A percentile compares a stretch with the other conserved stretches of the same genome.
Conservation (phyloP, 92 coral and sea anemone genomes). For the Desmophyllum pertusum region DNA sequence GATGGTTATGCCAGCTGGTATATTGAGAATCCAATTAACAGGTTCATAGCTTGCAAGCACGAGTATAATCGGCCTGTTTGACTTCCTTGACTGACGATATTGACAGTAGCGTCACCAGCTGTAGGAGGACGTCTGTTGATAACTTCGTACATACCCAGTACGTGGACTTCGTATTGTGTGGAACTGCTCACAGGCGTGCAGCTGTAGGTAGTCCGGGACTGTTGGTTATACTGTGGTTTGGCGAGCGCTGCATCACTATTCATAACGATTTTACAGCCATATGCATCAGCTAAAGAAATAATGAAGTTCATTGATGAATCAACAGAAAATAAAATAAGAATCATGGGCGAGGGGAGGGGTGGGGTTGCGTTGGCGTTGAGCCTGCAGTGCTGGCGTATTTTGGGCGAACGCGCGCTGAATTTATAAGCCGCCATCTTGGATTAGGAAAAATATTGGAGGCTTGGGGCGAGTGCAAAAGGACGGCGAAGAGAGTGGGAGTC, state of each 20-base stretch:
- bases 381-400: too few relatives aligned
- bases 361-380: too few relatives aligned
- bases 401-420: too few relatives aligned
- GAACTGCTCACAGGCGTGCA: background rate
- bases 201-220: background rate
- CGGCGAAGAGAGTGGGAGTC: too few relatives aligned
- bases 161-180: slow-evolving; percentile 3
- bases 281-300: slow-evolving; percentile 10
- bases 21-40: background rate
- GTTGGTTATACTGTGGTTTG: background rate
- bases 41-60: slow-evolving; percentile 15
- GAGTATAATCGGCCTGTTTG: slow-evolving; percentile 4
- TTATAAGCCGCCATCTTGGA: too few relatives aligned
- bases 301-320: background rate
- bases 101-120: background rate
- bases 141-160: background rate
- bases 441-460: too few relatives aligned
- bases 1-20: slow-evolving; percentile 3
- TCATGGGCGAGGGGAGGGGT: too few relatives aligned
- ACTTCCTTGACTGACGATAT: background rate
- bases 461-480: too few relatives aligned
- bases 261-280: background rate
- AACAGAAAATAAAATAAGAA: too few relatives aligned
- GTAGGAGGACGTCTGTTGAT: slow-evolving; percentile 6
- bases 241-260: background rate